Base-by-base conservation (phyloP, 2,888 invertebrate species). In the Zele albiditarsus region DNA sequence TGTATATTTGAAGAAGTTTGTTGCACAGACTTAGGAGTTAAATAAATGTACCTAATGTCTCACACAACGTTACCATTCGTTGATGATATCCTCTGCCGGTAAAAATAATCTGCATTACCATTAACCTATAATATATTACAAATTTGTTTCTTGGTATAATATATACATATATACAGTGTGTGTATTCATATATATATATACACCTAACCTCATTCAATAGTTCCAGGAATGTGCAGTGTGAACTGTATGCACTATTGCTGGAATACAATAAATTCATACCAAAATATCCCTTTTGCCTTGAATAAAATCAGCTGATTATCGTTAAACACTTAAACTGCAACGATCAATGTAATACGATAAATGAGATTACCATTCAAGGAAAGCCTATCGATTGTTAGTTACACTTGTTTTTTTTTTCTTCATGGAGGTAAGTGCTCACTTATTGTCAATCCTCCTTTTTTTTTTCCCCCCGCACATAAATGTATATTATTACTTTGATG, bases 301-400 rank as follows among this genome's bases (percentile, higher is more conserved):
- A n/a, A 46, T 46, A 46, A 46, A 46, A 46, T 46, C n/a, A 46
- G n/a, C 16, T 46, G n/a, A 46, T n/a, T 46, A 46, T 46, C 16
- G 46, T 46, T 46, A 5, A 46, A 46, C 46, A 46, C 46, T n/a
- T n/a, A 6, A 46, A n/a, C 46, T 46, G 46, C 5, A 46, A 46
- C n/a, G 46, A n/a, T 46, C n/a, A n/a, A 46, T 46, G n/a, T n/a
- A 46, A 46, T 46, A n/a, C 46, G 46, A 46, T n/a, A 46, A 46
- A 46, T 46, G 38, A 8, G 38, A 38, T 38, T 38, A 38, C 38
- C n/a, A n/a, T 46, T 14, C n/a, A 46, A 10, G 46, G 16, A 14
- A 46, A 46, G n/a, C 46, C n/a, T 14, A 46, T 46, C n/a, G 46
- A 46, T 16, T 16, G 14, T 42, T 42, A 12, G n/a, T 12, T 38